Evolutionary conservation across 2,797 vertebrate genomes (phyloP).

Genomic region (Cygnus olor): DNA sequence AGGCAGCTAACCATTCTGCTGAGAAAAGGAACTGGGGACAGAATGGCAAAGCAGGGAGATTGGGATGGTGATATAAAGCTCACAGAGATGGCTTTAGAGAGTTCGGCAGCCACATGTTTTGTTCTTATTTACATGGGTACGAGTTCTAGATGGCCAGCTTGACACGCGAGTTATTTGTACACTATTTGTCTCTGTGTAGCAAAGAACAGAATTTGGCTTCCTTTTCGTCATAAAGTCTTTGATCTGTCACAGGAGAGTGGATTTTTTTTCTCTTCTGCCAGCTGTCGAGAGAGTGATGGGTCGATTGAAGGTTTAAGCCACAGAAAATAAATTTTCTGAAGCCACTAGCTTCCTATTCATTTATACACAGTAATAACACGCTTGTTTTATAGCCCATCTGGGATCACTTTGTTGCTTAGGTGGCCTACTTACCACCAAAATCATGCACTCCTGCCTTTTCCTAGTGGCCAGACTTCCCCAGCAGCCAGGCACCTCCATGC

Average conservation of each 20-base stretch:
- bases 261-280: not conserved
- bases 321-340: not conserved
- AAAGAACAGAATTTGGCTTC: not conserved
- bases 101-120: not conserved
- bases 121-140: not conserved
- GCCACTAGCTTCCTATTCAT: not conserved
- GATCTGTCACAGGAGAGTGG: not conserved
- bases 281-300: not conserved
- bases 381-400: not conserved
- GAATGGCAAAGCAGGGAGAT: conserved; percentile 28
- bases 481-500: not conserved
- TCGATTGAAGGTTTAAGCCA: not conserved
- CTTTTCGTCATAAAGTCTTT: not conserved
- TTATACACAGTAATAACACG: not conserved
- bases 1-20: conserved; percentile 32
- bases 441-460: not conserved
- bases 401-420: not conserved
- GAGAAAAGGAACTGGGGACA: not conserved
- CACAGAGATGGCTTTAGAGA: not conserved
- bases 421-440: not conserved
- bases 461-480: not conserved
- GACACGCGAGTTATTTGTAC: not conserved
- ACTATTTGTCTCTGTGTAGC: not conserved
- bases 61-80: not conserved
- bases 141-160: not conserved